Evolutionary conservation across 2,797 vertebrate genomes (phyloP), one percentile per base, ranked within the genome.

Genomic region (Coregonus sp.): DNA sequence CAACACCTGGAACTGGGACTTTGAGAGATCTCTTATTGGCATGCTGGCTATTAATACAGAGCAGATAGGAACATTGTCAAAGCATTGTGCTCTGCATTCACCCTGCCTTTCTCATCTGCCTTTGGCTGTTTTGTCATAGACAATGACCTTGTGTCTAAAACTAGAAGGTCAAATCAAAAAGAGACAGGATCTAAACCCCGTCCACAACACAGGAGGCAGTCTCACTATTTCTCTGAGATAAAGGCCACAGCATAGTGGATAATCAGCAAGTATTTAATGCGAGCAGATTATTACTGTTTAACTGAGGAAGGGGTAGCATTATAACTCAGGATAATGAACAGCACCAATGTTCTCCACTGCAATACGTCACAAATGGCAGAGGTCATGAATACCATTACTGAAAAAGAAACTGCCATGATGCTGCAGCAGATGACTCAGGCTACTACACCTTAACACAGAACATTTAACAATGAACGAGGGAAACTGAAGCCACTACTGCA

Each of bases 21-120:
- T 47, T 76, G 67, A 69, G 63, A 67, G 71, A 73, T 73, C 71
- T 56, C 50, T 40, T 73, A 31, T 25, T 67, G 71, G 75, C 54
- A 67, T 59, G 66, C 15, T 11, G 11, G 56, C 29, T 51, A 76
- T 77, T 70, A 77, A 47, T 47, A 47, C 40, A 47, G 40, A 2
- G 40, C 40, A 11, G 40, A 9, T 47, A 47, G 40, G 40, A 12
- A 47, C 9, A 47, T 12, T 47, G 40, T 47, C 40, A 47, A 47
- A 47, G 40, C 40, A 47, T 47, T 47, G 40, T 7, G 9, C 40
- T 47, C 69, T 3, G 74, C 47, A 66, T 52, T 51, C 59, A 61
- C 33, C 7, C 69, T 40, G 56, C 5, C 59, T 47, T 9, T 47
- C 40, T 47, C 40, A 47, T 47, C 9, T 47, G 40, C 40, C 40